Base-by-base conservation (phyloP, 2,888 invertebrate genomes). In the Creontiades dilutus region DNA sequence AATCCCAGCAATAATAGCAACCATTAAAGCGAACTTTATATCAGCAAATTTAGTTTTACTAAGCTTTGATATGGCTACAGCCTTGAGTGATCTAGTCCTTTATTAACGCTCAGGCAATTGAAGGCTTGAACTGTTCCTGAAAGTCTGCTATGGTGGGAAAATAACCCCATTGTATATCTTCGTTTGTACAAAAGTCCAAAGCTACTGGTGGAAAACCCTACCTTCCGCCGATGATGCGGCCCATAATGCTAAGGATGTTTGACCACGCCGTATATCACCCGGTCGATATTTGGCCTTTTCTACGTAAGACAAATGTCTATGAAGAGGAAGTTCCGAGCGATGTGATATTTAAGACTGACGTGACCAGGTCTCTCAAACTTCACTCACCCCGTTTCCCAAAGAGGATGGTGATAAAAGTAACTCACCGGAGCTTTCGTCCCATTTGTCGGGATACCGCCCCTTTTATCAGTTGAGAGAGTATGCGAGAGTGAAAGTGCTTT, bases 331-430 rank as follows among this genome's bases (percentile, higher is more conserved):
- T 13, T 52, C 16, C 68, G 12, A 7, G 68, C 19, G 23, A 19
- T 27, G 68, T 68, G 68, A 68, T 68, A 68, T 23, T 68, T 68
- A 23, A 68, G 68, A 23, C 23, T 68, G 68, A 23, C 68, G 68
- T 68, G 57, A 57, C 57, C 57, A n/a, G 57, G 57, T n/a, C 19
- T 23, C 23, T 68, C 68, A 68, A 68, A 23, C 68, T 23, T 27
- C 27, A 68, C 68, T 68, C 27, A 68, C 68, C 68, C 68, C 23
- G 23, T 68, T 23, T 19, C 23, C 68, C 68, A 68, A 68, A 68
- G 68, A 68, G 68, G 19, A 68, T n/a, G 68, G 68, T 68, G 68
- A 68, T 68, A 68, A 23, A 68, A 68, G 68, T 68, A 68, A 23
- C 68, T 23, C 68, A 68, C 16, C 68, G 23, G 23, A 68, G 68